phyloP scores from a whole-genome alignment of 1,140 invertebrate species.

The Luehdorfia chinensis region DNA sequence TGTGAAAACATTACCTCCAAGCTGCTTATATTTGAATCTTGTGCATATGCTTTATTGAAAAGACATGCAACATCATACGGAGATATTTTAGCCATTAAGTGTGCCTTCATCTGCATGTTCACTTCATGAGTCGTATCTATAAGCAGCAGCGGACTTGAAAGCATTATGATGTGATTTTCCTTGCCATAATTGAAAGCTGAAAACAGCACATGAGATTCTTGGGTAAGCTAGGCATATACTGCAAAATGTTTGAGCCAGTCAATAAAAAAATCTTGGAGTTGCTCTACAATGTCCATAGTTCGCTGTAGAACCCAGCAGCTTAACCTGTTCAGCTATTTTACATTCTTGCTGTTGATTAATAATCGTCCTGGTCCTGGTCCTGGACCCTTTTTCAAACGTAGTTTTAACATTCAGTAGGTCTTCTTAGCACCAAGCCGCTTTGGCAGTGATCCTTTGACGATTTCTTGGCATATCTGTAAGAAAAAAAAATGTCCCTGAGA shows the following conservation, averaged over 20 bases:
- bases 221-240: no score
- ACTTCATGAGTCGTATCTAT: no score
- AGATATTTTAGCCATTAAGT: no score
- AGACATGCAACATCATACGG: no score
- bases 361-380: slow-evolving; percentile 32
- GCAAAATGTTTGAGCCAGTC: no score
- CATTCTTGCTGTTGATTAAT: slow-evolving; percentile 37
- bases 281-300: no score
- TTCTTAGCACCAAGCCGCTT: slow-evolving; percentile 28
- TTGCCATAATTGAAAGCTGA: no score
- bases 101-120: no score
- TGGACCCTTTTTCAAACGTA: slow-evolving; percentile 26
- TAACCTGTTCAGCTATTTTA: slow-evolving; percentile 37
- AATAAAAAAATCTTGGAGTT: no score
- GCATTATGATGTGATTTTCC: no score
- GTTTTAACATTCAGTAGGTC: slow-evolving; percentile 21
- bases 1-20: background rate
- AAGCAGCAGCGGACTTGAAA: no score
- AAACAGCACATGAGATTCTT: no score
- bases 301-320: slow-evolving; percentile 22
- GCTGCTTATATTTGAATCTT: background rate
- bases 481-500: slow-evolving; percentile 21
- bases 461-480: slow-evolving; percentile 33
- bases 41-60: background rate
- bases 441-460: slow-evolving; percentile 29